Base-by-base conservation (phyloP, 2,113 vertebrate species). In the Otis tarda region DNA sequence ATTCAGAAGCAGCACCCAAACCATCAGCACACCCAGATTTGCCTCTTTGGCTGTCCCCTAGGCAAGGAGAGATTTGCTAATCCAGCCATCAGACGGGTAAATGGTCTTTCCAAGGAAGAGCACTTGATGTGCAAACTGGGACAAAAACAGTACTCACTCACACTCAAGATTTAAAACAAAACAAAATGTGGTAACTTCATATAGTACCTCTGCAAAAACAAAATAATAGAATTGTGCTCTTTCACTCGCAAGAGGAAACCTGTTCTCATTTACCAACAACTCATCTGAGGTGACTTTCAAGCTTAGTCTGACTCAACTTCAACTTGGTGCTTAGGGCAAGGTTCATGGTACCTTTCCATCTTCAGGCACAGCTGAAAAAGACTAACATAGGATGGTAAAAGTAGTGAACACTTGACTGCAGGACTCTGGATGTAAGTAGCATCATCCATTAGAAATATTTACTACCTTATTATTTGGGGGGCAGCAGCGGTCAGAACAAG, bases 281-380 rank as follows among this genome's bases (percentile, higher is more conserved):
- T 78, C 21, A 10, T 27, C 28, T 60, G 50, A 31, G 0, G 11
- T 5, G 33, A 8, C 4, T 10, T 27, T 61, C 37, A 53, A 79
- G 18, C 16, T 92, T 18, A 33, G n/a, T 68, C 53, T 67, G 64
- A 21, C 30, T 64, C 33, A 23, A 35, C 35, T 88, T 73, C 50
- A 37, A 14, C 45, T 76, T 83, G 45, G 49, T 65, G 33, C 43
- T 71, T 17, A 52, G 37, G 31, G 20, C 5, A 45, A 71, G n/a
- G 35, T 14, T 69, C 47, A 43, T 0, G 1, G 17, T 14, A 28
- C 25, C 16, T 49, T 87, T 3, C 2, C 4, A 2, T 57, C 67
- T 79, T 82, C 37, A 87, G 59, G 23, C n/a, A 79, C 24, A 53
- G 33, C 63, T 85, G 74, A 41, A 69, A 53, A 89, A 56, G 7